Percentiles rank a stretch among this genome's conserved stretches.
Evolutionary conservation across 2,113 vertebrate genomes (phyloP).

Genomic region (Corythornis madagascariensis): DNA sequence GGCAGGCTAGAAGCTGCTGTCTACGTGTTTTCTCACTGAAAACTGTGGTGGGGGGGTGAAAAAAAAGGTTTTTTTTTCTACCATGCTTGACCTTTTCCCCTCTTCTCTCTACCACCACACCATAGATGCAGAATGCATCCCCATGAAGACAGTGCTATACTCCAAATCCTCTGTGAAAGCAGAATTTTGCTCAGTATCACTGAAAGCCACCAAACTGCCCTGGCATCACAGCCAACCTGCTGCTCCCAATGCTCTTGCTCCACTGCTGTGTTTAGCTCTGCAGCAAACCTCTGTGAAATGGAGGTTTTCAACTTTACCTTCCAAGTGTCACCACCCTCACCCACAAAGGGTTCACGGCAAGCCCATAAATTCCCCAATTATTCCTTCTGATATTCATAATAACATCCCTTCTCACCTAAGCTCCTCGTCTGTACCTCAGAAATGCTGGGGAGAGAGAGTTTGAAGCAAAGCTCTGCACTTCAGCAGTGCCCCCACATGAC

Average conservation of each 20-base stretch:
- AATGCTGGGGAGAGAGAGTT: neutral
- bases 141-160: slow-evolving; percentile 12
- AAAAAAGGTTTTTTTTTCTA: neutral
- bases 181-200: neutral
- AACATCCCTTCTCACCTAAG: neutral
- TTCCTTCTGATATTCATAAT: neutral
- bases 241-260: neutral
- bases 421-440: neutral
- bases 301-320: neutral
- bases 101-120: neutral
- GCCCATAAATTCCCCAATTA: neutral
- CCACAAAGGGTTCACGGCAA: neutral
- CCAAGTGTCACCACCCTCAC: rapidly evolving
- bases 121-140: neutral
- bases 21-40: slow-evolving; percentile 5
- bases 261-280: neutral
- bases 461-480: neutral
- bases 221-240: neutral
- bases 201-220: neutral
- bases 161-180: neutral
- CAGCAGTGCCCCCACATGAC: neutral
- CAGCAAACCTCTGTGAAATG: neutral
- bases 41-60: neutral
- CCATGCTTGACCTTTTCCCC: neutral
- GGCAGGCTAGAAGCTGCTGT: slow-evolving; percentile 12